phyloP scores from a whole-genome alignment of 2,888 invertebrate genomes.

The Ochropacha duplaris region DNA sequence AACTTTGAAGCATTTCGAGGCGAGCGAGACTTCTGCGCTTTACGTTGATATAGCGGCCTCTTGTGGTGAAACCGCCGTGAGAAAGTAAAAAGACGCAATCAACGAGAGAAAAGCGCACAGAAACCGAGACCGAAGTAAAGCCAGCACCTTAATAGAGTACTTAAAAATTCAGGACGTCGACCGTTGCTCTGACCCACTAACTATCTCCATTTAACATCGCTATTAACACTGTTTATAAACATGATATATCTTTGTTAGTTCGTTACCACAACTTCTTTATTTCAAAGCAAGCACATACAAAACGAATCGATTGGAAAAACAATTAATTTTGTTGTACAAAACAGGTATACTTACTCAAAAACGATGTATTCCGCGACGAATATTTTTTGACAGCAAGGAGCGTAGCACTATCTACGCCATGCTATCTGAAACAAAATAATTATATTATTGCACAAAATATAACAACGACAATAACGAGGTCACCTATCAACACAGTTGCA shows the following conservation, averaged over 20 bases:
- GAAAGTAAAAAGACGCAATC: slow-evolving; percentile 79
- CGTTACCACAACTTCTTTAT: slow-evolving; percentile 10
- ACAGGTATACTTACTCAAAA: not conserved
- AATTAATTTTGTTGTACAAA: no score
- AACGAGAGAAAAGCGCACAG: slow-evolving; percentile 69
- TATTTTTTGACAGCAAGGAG: slow-evolving; percentile 27
- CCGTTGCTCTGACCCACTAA: slow-evolving; percentile 61
- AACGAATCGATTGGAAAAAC: not conserved
- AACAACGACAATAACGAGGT: slow-evolving; percentile 27
- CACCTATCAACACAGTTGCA: slow-evolving; percentile 32
- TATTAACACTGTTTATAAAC: slow-evolving; percentile 29
- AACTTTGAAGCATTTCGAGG: slow-evolving; percentile 31
- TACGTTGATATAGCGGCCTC: slow-evolving; percentile 50
- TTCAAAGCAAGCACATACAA: not conserved
- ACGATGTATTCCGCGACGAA: not conserved
- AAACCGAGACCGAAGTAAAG: slow-evolving; percentile 42
- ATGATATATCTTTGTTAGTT: slow-evolving; percentile 8
- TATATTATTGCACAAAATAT: slow-evolving; percentile 18
- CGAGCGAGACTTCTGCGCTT: slow-evolving; percentile 38
- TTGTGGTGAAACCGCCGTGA: slow-evolving; percentile 57
- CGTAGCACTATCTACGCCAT: slow-evolving; percentile 50
- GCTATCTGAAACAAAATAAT: slow-evolving; percentile 56
- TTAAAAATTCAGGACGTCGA: slow-evolving; percentile 78
- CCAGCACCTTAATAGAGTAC: slow-evolving; percentile 64
- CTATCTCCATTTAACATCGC: slow-evolving; percentile 35